Evolutionary conservation across 2,888 invertebrate species (phyloP).

Genomic region (Andrena flavipes): DNA sequence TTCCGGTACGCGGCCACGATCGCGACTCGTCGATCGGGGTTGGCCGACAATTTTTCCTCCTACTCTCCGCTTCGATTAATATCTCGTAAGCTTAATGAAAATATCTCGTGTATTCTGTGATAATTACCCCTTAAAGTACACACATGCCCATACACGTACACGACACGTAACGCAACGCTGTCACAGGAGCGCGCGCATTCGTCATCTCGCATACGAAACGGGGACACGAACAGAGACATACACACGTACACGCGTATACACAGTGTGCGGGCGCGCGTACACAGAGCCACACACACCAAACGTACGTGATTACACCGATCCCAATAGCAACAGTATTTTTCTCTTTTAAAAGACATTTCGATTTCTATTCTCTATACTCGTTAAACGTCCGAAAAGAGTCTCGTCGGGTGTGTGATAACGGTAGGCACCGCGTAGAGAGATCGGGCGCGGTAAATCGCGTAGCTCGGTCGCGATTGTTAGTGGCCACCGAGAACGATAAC

Average conservation of each 20-base stretch:
- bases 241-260: conserved; percentile 30
- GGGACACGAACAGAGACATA: conserved; percentile 6
- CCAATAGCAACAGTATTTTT: conserved; percentile 79
- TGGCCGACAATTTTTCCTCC: conserved; percentile 75
- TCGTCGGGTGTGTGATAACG: conserved; percentile 57
- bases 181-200: conserved; percentile 6
- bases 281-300: conserved; percentile 21
- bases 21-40: conserved; percentile 59
- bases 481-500: conserved; percentile 32
- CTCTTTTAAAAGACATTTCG: conserved; percentile 76
- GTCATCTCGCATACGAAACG: not conserved
- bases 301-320: conserved; percentile 68
- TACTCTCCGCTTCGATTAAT: conserved; percentile 82
- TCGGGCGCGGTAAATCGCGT: conserved; percentile 16
- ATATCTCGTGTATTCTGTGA: conserved; percentile 84
- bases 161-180: conserved; percentile 21
- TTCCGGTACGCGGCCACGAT: conserved; percentile 29
- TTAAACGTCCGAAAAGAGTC: conserved; percentile 72
- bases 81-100: conserved; percentile 82
- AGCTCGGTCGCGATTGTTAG: conserved; percentile 27
- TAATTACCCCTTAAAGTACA: conserved; percentile 81
- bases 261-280: conserved; percentile 30
- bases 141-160: conserved; percentile 50
- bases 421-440: conserved; percentile 33
- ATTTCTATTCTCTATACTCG: conserved; percentile 77